Base-by-base conservation (phyloP, 2,113 vertebrate species). In the Amblyopsis rosae region DNA sequence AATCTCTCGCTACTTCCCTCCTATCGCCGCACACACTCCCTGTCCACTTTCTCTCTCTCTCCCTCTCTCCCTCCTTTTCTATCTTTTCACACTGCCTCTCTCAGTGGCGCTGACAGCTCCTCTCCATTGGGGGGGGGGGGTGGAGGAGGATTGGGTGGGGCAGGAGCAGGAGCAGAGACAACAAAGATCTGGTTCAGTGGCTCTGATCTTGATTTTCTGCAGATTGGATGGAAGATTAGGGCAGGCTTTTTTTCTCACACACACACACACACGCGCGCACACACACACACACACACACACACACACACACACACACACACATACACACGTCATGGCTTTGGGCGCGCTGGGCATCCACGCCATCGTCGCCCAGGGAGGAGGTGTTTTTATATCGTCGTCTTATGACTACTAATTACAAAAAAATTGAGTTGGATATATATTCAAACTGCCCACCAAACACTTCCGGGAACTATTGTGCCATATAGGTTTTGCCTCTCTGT, bases 181-280 rank as follows among this genome's bases (percentile, higher is more conserved):
- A 89, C 87, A 86, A 87, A 87, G 87, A 88, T 89, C 83, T 83
- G 87, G 85, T 91, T 91, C 87, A 86, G 78, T 88, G 82, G 80
- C 80, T 91, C 76, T 83, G 85, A 89, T 88, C 88, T 85, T 81
- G 87, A 90, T 87, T 90, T 90, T 90, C 76, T 86, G 84, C 81
- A 87, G 84, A 90, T 88, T 89, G 86, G 86, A 88, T 83, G 83
- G 86, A 80, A 89, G 88, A 91, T 89, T 86, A 88, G 84, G 82
- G 76, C 64, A 65, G 75, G 75, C 79, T 72, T 86, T 82, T 86
- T 84, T 90, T 88, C 82, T 85, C 74, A 84, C 81, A 63, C 71
- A 51, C 49, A 9, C 72, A 65, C 87, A 80, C 83, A 80, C 78
- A 80, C 81, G 70, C 78, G 77, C 79, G 77, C 68, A 82, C n/a